Evolutionary conservation across 2,888 invertebrate species (phyloP), one percentile per base, ranked within the genome.

Genomic region (Pyrochroa serraticornis): DNA sequence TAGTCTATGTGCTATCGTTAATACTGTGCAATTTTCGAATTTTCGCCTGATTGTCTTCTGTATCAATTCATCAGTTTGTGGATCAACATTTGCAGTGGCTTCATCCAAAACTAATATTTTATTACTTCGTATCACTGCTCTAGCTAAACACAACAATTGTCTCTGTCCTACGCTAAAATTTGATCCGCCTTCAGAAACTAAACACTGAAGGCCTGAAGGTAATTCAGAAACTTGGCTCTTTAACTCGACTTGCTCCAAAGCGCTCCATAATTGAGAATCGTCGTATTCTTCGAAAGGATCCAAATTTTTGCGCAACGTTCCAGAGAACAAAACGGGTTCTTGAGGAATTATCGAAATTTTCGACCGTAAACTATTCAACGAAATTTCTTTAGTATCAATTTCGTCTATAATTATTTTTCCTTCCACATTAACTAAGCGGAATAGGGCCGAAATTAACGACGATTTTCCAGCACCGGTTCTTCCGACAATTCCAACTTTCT

Each of bases 281-380:
- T 85, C 82, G 71, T 88, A 89, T 70, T 88, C 86, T 52, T 87
- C 85, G 75, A 93, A 92, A 2, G 95, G 95, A 81, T 96, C 95
- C 57, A 96, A 82, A 80, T 96, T 96, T 72, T 89, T 89, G 1
- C 96, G 83, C 82, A 96, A 84, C 1, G 92, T 90, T 39, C 95
- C 95, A 0, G 92, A 90, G 79, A 96, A 92, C 44, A 93, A 79
- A 47, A 93, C 80, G 57, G 85, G 84, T 56, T 84, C 83, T 69
- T 85, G 85, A 0, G 84, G 84, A 53, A 85, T 84, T 36, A 84
- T 83, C n/a, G 84, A 82, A 39, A 84, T 81, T 66, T 81, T 82
- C 6, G 82, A 81, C 34, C 84, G 72, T 36, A 84, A 74, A 58
- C 71, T 72, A 52, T 76, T 72, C 32, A 89, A 76, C 2, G 84